Percentiles rank a stretch among this genome's conserved stretches.
These are phyloP conservation scores for Rhingia rostrata DNA, from an alignment of 2,888 invertebrate genomes.

Conservation along the genomic window DNA sequence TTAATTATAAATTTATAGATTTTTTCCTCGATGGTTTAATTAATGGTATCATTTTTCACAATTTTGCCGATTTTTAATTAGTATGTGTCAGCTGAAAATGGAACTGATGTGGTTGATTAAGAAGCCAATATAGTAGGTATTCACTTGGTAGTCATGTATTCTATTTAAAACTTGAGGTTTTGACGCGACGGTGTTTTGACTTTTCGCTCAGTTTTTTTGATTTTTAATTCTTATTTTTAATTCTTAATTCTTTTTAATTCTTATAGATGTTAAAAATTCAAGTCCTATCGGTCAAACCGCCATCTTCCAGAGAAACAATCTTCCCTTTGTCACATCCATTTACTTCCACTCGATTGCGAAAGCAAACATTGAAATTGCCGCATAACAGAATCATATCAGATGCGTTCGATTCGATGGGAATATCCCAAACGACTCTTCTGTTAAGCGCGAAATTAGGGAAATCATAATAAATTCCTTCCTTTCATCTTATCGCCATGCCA, in stretches of 20 bases:
- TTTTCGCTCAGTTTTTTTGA: conserved; percentile 28
- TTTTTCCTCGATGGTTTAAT: conserved; percentile 12
- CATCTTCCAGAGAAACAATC: background rate
- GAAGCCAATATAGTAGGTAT: background rate
- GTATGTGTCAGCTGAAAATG: conserved; percentile 23
- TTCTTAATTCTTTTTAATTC: conserved; percentile 3
- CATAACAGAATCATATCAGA: conserved; percentile 41
- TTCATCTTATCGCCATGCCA: conserved; percentile 58
- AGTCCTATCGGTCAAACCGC: background rate
- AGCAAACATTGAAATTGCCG: conserved; percentile 60
- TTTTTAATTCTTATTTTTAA: background rate
- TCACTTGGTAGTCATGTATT: background rate
- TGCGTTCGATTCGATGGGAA: conserved; percentile 22
- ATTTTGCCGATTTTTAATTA: conserved; percentile 40
- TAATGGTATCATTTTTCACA: conserved; percentile 10
- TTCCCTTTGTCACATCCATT: conserved; percentile 57
- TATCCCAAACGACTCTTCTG: conserved; percentile 38
- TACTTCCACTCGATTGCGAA: conserved; percentile 63
- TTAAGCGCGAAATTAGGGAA: conserved; percentile 66
- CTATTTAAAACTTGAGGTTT: background rate
- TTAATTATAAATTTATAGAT: conserved; percentile 75
- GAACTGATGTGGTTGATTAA: conserved; percentile 2
- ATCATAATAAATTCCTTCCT: conserved; percentile 66
- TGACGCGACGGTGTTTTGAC: background rate
- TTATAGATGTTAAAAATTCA: background rate